A percentile compares a stretch with the other conserved stretches of the same genome.
phyloP scores from a whole-genome alignment of 2,888 invertebrate species.

The Oxytorus armatus region DNA sequence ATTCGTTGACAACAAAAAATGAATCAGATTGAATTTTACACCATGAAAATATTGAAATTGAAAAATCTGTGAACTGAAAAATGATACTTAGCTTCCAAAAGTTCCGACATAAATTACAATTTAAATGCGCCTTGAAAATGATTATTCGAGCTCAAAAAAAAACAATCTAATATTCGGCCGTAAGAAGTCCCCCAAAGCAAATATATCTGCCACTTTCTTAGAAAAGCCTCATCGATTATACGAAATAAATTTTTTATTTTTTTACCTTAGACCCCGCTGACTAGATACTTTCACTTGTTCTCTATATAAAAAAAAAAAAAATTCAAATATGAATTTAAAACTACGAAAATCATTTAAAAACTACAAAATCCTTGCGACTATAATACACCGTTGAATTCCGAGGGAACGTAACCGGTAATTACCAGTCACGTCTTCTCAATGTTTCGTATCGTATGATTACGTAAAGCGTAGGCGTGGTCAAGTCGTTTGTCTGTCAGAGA shows the following conservation, averaged over 20 bases:
- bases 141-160: no score
- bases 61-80: no score
- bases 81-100: no score
- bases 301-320: conserved; percentile 3
- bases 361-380: conserved; percentile 12
- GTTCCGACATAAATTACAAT: no score
- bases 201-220: background rate
- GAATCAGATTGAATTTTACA: background rate
- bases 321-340: background rate
- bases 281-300: conserved; percentile 8
- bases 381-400: conserved; percentile 49
- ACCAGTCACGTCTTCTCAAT: conserved; percentile 38
- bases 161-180: no score
- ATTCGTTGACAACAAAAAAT: no score
- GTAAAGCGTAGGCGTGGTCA: conserved; percentile 74
- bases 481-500: conserved; percentile 61
- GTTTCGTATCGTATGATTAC: conserved; percentile 73
- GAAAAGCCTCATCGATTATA: background rate
- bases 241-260: conserved; percentile 11
- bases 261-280: background rate
- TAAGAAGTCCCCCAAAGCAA: no score
- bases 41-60: background rate
- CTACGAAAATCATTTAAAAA: conserved; percentile 1
- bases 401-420: conserved; percentile 51
- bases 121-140: no score